Evolutionary conservation across 2,888 invertebrate species (phyloP).

Genomic region (Athalia cordata): DNA sequence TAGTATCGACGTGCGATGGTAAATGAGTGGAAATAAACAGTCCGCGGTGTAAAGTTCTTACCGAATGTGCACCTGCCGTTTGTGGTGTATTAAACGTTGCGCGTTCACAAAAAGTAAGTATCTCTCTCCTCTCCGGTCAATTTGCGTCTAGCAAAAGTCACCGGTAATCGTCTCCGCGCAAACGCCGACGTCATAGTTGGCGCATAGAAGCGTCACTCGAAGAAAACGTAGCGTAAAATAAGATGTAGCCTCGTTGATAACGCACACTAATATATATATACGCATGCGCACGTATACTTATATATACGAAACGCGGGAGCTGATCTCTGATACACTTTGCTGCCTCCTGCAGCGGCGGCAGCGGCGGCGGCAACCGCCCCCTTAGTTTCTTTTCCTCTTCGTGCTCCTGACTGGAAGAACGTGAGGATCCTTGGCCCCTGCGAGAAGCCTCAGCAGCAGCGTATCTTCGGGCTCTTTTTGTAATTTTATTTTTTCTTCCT

Average conservation of each 20-base stretch:
- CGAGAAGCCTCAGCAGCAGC: slow-evolving; percentile 13
- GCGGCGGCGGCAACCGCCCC: slow-evolving; percentile 10
- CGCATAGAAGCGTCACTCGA: slow-evolving; percentile 71
- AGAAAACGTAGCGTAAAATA: slow-evolving; percentile 71
- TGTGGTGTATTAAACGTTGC: slow-evolving; percentile 17
- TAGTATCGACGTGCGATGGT: no score
- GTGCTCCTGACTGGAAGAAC: slow-evolving; percentile 18
- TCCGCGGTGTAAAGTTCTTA: no score
- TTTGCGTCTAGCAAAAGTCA: slow-evolving; percentile 72
- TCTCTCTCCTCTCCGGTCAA: slow-evolving; percentile 63
- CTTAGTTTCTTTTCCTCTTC: slow-evolving; percentile 3
- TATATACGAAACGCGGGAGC: slow-evolving; percentile 30
- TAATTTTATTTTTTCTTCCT: slow-evolving; percentile 20
- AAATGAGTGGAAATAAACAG: no score
- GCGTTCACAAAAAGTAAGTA: neutral
- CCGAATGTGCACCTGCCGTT: no score
- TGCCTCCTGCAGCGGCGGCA: neutral
- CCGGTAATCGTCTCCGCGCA: slow-evolving; percentile 62
- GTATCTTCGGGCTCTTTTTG: slow-evolving; percentile 42
- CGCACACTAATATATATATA: slow-evolving; percentile 46
- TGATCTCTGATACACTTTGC: slow-evolving; percentile 39
- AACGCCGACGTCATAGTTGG: slow-evolving; percentile 71
- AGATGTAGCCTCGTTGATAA: slow-evolving; percentile 73
- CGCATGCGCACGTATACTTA: neutral
- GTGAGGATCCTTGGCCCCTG: slow-evolving; percentile 24